Percentiles rank a stretch among this genome's conserved stretches.
These are phyloP conservation scores for Pristionchus maxplancki DNA, from an alignment of 2,888 invertebrate genomes.

Conservation along the genomic window DNA sequence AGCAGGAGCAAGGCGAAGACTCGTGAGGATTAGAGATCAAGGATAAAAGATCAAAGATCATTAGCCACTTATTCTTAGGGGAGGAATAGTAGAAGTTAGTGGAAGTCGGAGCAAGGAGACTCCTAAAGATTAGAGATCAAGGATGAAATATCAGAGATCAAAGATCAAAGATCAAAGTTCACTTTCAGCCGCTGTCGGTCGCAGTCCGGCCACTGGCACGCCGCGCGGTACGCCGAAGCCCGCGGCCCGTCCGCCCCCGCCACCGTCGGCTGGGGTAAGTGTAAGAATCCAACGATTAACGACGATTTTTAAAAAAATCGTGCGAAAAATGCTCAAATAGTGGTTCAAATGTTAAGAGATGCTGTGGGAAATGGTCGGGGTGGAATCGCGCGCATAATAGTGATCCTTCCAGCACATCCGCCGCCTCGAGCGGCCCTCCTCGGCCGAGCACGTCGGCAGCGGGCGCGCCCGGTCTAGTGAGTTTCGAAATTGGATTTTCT, in stretches of 20 bases:
- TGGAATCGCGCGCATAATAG: not conserved
- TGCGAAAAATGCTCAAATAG: too few species aligned
- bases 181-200: not conserved
- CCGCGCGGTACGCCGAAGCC: not conserved
- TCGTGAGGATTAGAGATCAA: not conserved
- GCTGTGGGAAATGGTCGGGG: too few species aligned
- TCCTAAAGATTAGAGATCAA: not conserved
- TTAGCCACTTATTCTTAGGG: too few species aligned
- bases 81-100: not conserved
- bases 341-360: too few species aligned
- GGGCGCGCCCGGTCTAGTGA: not conserved
- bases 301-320: not conserved
- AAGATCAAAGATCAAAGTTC: not conserved
- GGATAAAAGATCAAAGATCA: not conserved
- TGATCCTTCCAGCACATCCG: not conserved
- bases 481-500: not conserved
- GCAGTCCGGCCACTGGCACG: conserved; percentile 2
- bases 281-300: not conserved
- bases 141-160: not conserved
- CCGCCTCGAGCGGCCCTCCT: not conserved
- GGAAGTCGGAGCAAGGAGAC: not conserved
- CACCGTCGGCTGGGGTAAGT: not conserved
- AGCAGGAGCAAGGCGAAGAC: not conserved
- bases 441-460: not conserved
- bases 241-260: not conserved